A percentile compares a stretch with the other conserved stretches of the same genome.
These are phyloP conservation scores for Syngnathus typhle DNA, from an alignment of 2,113 vertebrate genomes.

Conservation along the genomic window DNA sequence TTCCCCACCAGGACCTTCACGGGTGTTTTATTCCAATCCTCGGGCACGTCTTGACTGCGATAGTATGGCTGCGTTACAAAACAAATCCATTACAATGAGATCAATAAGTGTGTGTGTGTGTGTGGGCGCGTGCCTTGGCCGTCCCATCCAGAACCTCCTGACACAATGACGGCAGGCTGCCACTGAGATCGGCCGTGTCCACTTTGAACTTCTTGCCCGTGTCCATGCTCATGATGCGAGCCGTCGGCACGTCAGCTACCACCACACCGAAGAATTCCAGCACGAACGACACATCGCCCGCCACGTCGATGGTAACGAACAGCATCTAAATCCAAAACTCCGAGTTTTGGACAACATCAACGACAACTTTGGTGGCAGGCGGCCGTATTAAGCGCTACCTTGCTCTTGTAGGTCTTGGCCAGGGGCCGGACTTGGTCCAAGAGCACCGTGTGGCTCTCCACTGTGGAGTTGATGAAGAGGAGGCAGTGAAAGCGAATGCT, in stretches of 20 bases:
- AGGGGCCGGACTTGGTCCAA: conserved; percentile 47
- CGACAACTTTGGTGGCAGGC: not conserved
- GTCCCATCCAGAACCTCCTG: conserved; percentile 69
- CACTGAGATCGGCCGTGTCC: conserved; percentile 21
- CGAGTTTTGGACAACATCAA: not conserved
- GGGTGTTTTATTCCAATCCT: conserved; percentile 80
- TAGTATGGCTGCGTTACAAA: conserved; percentile 71
- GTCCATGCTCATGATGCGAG: conserved; percentile 76
- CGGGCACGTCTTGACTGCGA: conserved; percentile 76
- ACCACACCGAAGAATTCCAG: conserved; percentile 80
- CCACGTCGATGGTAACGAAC: conserved; percentile 78
- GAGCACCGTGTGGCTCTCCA: conserved; percentile 60
- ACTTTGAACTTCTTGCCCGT: conserved; percentile 75
- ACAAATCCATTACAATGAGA: not conserved
- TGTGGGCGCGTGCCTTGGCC: conserved; percentile 62
- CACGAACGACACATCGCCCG: conserved; percentile 45
- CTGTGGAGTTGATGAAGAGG: conserved; percentile 81
- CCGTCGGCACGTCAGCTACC: conserved; percentile 60
- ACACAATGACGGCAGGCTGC: conserved; percentile 63
- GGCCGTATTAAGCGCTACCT: conserved; percentile 58
- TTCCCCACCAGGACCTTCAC: conserved; percentile 89
- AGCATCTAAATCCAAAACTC: conserved; percentile 66
- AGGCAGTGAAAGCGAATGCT: conserved; percentile 78
- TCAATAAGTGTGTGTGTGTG: not conserved
- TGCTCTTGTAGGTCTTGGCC: conserved; percentile 72